These are phyloP conservation scores for Cephus nigrinus DNA, from an alignment of 2,888 invertebrate species.

Conservation along the genomic window DNA sequence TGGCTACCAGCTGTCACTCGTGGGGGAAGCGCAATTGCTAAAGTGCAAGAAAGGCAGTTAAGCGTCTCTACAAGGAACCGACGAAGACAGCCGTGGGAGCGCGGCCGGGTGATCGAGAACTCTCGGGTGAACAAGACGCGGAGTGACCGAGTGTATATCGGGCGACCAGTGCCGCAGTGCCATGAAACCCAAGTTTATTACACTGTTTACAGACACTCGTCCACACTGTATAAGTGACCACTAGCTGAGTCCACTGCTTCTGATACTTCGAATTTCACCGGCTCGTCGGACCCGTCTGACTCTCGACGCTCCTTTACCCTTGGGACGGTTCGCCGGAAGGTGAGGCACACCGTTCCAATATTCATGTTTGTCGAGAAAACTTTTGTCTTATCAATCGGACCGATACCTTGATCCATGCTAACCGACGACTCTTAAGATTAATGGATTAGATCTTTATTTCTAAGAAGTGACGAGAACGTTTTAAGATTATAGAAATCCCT, in stretches of 20 bases:
- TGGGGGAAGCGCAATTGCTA: constrained; percentile 41
- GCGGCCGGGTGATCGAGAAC: neutral
- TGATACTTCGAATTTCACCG: constrained; percentile 15
- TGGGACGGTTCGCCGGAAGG: neutral
- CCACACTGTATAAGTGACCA: neutral
- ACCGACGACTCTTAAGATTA: neutral
- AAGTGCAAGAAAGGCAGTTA: constrained; percentile 11
- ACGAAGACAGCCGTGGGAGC: neutral
- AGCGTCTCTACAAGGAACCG: neutral
- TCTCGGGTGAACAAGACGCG: constrained; percentile 17
- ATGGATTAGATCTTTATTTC: neutral
- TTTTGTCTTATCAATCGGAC: neutral
- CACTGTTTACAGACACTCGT: constrained; percentile 17
- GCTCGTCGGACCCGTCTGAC: neutral
- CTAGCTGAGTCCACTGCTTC: constrained; percentile 40
- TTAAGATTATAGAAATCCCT: neutral
- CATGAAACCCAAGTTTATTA: constrained; percentile 45
- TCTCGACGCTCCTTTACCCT: neutral
- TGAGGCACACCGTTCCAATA: neutral
- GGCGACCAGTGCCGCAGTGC: constrained; percentile 31
- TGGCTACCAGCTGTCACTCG: constrained; percentile 61
- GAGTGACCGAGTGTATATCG: constrained; percentile 33
- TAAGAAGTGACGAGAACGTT: neutral
- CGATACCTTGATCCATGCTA: neutral
- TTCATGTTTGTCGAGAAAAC: neutral